Percentiles rank a stretch among this genome's conserved stretches.
phyloP scores from a whole-genome alignment of 2,797 vertebrate genomes.

The Scleropages formosus region DNA sequence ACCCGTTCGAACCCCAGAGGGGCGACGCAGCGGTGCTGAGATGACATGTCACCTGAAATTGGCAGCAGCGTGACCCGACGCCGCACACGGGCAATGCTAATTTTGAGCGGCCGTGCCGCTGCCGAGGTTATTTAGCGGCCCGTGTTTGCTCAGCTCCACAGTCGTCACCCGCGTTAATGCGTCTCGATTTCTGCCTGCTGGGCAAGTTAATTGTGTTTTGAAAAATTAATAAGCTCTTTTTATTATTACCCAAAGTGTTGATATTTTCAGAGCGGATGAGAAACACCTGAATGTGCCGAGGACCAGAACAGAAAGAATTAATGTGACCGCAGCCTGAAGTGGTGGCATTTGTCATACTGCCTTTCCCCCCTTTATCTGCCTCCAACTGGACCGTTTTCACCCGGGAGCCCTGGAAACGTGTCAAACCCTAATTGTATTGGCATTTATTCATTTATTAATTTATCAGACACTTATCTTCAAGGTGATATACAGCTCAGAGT shows the following conservation, averaged over 20 bases:
- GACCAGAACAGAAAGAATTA: slow-evolving; percentile 45
- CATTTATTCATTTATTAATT: no score
- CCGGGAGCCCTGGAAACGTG: not conserved
- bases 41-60: no score
- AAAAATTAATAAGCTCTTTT: slow-evolving; percentile 58
- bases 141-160: slow-evolving; percentile 65
- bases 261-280: slow-evolving; percentile 35
- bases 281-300: slow-evolving; percentile 43
- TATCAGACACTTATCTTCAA: no score
- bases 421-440: no score
- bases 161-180: slow-evolving; percentile 73
- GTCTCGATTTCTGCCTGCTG: slow-evolving; percentile 63
- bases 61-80: no score
- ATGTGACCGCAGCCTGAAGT: slow-evolving; percentile 54
- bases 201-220: slow-evolving; percentile 66
- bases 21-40: no score
- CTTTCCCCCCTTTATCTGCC: not conserved
- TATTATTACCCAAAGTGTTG: slow-evolving; percentile 43
- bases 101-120: no score
- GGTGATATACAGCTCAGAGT: no score
- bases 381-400: not conserved
- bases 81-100: no score
- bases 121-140: slow-evolving; percentile 38
- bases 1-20: no score
- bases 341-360: slow-evolving; percentile 23